These are phyloP conservation scores for Panthera leo DNA, from an alignment of 2,113 vertebrate species.

Conservation along the genomic window DNA sequence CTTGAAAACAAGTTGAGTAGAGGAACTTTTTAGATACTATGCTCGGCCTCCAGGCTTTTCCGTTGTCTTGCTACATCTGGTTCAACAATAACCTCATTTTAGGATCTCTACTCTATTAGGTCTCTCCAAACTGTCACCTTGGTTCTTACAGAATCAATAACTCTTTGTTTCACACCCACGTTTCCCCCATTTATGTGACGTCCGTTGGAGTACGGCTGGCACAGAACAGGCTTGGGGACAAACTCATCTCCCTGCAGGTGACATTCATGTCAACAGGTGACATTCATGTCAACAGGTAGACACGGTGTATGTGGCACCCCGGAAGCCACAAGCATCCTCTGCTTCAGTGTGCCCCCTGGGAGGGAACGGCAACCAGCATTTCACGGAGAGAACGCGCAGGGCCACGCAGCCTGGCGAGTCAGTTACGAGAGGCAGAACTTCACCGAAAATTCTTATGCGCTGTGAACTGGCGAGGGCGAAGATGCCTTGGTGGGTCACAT, in stretches of 20 bases:
- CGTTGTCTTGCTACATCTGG: neutral
- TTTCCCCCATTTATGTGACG: neutral
- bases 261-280: no score
- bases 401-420: neutral
- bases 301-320: accelerated
- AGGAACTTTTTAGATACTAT: neutral
- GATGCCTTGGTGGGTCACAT: neutral
- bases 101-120: neutral
- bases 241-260: neutral
- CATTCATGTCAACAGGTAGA: neutral
- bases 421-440: no score
- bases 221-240: neutral
- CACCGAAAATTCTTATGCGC: no score
- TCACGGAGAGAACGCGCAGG: neutral
- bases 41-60: neutral
- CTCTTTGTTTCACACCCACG: neutral
- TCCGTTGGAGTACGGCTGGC: neutral
- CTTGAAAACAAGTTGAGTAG: neutral
- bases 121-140: neutral
- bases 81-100: neutral
- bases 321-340: neutral
- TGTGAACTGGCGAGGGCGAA: neutral
- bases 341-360: accelerated
- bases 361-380: accelerated
- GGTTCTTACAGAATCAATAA: neutral